Evolutionary conservation across 2,888 invertebrate genomes (phyloP).

Genomic region (Tuta absoluta): DNA sequence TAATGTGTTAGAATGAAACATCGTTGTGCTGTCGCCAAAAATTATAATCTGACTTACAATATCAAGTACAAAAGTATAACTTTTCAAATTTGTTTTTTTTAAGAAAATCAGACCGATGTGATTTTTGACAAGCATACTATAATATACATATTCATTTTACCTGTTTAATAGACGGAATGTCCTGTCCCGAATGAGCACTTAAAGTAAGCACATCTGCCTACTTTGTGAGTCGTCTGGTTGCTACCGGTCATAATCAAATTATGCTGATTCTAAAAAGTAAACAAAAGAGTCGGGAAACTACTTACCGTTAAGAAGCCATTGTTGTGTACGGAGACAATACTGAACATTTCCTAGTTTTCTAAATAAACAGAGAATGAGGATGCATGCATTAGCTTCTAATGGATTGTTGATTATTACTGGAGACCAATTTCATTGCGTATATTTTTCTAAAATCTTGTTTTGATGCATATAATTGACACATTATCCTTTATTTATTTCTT

Average conservation of each 20-base stretch:
- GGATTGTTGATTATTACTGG: not conserved
- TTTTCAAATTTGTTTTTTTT: no score
- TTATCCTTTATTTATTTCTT: no score
- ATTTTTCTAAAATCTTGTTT: not conserved
- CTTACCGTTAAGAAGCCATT: slow-evolving; percentile 1
- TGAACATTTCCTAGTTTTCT: slow-evolving; percentile 34
- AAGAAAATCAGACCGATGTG: no score
- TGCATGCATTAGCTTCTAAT: slow-evolving; percentile 22
- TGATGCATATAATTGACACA: no score
- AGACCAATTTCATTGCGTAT: not conserved
- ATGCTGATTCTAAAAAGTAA: not conserved
- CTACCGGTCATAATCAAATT: not conserved
- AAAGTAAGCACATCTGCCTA: no score
- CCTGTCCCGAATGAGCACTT: no score
- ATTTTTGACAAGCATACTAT: no score
- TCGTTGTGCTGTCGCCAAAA: not conserved
- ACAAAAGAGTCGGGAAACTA: not conserved
- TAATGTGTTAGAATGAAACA: not conserved
- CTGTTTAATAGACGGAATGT: no score
- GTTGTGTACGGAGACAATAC: slow-evolving; percentile 19
- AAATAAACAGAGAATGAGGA: slow-evolving; percentile 34
- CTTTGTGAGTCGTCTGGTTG: not conserved
- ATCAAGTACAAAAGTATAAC: no score
- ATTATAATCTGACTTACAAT: no score
- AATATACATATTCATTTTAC: no score